Evolutionary conservation across 2,888 invertebrate species (phyloP), one percentile per base, ranked within the genome.

Genomic region (Stramonita haemastoma): DNA sequence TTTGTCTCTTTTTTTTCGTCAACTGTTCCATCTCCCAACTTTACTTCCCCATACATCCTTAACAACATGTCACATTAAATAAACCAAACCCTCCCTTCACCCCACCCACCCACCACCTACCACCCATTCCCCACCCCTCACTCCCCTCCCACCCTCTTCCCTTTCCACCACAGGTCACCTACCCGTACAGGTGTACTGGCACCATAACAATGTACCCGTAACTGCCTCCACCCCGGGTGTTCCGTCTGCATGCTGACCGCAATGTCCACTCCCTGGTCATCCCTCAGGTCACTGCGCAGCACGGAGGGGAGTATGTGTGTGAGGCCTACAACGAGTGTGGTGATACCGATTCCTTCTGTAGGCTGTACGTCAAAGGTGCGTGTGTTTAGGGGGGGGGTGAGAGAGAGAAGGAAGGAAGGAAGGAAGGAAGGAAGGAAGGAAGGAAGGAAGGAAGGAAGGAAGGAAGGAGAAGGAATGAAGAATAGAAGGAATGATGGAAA

Each of bases 161-260:
- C 73, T 73, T 13, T 2, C 73, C 11, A 26, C 73, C 11, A 26
- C 92, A 96, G 97, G 97, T 87, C 96, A 96, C 79, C 95, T 96
- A 88, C 97, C 97, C 5, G 97, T 97, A 92, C 97, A 97, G 90
- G 97, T 97, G 84, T 96, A 97, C n/a, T 98, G 97, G 98, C 96
- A 97, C 92, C 97, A 97, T 93, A 97, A 97, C 94, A 97, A 97
- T 85, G 96, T 97, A 93, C 96, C 97, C 90, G 95, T 98, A 34
- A 96, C 97, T 4, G 97, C 97, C 93, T 97, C 97, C 92, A 93
- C 93, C 77, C 96, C 96, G 1, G 97, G 97, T 93, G 97, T 97
- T n/a, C 94, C 95, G 95, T 91, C 96, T 97, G 94, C 96, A 96
- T 70, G 96, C 97, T 92, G 96, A 97, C 90, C 97, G 97, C 77